Evolutionary conservation across 1,140 invertebrate genomes (phyloP).

Genomic region (Drosophila triauraria): DNA sequence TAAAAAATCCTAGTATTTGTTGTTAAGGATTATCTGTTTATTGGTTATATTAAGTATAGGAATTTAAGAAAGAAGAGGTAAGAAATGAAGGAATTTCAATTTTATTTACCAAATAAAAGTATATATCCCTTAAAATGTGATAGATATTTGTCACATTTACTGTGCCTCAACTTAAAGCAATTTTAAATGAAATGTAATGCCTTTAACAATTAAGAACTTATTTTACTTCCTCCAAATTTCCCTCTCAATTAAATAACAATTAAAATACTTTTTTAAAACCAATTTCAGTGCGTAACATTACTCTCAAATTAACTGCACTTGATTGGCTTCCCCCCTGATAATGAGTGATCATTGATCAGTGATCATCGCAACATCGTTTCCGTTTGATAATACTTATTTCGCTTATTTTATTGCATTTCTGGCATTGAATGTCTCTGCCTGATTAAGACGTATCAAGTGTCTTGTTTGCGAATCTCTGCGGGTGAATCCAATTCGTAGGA

Average conservation of each 20-base stretch:
- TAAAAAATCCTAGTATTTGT: background rate
- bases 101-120: too few species aligned
- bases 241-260: background rate
- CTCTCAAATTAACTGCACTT: slow-evolving; percentile 9
- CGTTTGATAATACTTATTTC: slow-evolving; percentile 26
- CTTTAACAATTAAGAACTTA: too few species aligned
- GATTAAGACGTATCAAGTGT: slow-evolving; percentile 31
- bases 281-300: background rate
- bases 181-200: too few species aligned
- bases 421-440: slow-evolving; percentile 12
- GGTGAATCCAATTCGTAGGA: slow-evolving; percentile 20
- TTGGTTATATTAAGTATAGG: too few species aligned
- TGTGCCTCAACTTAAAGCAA: too few species aligned
- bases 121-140: too few species aligned
- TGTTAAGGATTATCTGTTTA: background rate
- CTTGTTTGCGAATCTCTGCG: slow-evolving; percentile 28
- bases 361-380: slow-evolving; percentile 45
- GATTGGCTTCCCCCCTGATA: slow-evolving; percentile 19
- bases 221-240: background rate
- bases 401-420: slow-evolving; percentile 21
- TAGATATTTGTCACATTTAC: too few species aligned
- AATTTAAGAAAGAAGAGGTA: too few species aligned
- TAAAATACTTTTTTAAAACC: too few species aligned
- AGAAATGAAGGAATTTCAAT: too few species aligned
- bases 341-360: slow-evolving; percentile 39